Base-by-base conservation (phyloP, 2,113 vertebrate species). In the Empidonax traillii region DNA sequence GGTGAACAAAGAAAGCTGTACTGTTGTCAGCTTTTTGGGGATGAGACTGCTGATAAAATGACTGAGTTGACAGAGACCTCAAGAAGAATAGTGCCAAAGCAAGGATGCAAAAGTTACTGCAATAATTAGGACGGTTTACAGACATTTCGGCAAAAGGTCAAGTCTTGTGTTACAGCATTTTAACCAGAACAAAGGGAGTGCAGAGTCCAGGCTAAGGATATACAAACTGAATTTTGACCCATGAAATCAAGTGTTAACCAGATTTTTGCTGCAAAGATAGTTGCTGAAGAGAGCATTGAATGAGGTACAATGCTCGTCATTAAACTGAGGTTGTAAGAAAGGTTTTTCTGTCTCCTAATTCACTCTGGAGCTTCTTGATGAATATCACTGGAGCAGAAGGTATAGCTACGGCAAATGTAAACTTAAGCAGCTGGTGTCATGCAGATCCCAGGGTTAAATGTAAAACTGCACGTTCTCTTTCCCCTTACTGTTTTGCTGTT, bases 91-190 rank as follows among this genome's bases (percentile, higher is more conserved):
- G 18, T 75, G 35, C 67, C 62, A 72, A 78, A 91, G 41, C 66
- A 68, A 87, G 52, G 90, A 86, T 59, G 30, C 33, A 61, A 52
- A 97, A 89, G 56, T 68, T 80, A 28, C 73, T 85, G 73, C 46
- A 85, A 20, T 89, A 82, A 79, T 79, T 86, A 85, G 73, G 68
- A 90, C 30, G 39, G 23, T 77, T 96, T 85, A 53, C 80, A 91
- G 65, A 51, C 49, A 25, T 79, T 78, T 89, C 0, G 2, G 77
- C 53, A 56, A 89, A 62, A 85, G 86, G 74, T 95, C 61, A 41
- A 21, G 44, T 55, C 49, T 72, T 49, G 18, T 66, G 58, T 90
- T 92, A 33, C 62, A 85, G 84, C 10, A 21, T 51, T 85, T 85
- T 61, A 85, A 78, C 41, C 24, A 49, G 62, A 87, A 82, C 58